These are phyloP conservation scores for Rattus norvegicus DNA, from an alignment of 2,113 vertebrate genomes.

Conservation along the genomic window DNA sequence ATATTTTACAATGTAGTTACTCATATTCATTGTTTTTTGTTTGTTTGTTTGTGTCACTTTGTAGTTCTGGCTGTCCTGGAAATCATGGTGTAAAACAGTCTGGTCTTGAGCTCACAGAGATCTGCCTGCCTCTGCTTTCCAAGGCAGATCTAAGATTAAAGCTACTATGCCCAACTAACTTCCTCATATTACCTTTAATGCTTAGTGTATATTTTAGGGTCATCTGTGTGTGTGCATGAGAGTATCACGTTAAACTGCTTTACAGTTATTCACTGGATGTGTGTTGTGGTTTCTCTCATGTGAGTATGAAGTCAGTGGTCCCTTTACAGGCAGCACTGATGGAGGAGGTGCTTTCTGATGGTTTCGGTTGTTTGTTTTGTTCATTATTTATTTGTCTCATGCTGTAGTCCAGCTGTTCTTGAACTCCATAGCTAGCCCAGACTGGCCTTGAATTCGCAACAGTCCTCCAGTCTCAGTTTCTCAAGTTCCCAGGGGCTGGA, in stretches of 20 bases:
- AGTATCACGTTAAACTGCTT: conserved; percentile 10
- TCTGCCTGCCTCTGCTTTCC: not conserved
- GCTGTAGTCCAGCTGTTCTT: not conserved
- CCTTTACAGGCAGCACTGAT: not conserved
- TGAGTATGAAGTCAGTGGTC: conserved; percentile 24
- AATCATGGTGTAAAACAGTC: not conserved
- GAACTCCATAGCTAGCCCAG: not conserved
- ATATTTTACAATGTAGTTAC: not conserved
- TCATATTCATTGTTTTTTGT: not conserved
- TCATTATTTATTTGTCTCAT: not conserved
- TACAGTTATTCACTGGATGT: conserved; percentile 21
- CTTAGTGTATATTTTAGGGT: not conserved
- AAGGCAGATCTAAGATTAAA: not conserved
- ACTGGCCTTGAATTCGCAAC: not conserved
- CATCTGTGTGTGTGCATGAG: not conserved
- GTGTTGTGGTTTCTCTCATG: not conserved
- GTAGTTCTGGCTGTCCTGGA: not conserved
- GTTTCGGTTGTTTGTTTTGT: not conserved
- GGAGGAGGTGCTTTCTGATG: not conserved
- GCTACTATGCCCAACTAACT: not conserved
- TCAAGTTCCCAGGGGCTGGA: not conserved
- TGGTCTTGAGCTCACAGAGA: not conserved
- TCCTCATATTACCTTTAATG: conserved; percentile 24
- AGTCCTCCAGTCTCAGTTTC: not conserved
- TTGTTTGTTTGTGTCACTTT: not conserved